Base-by-base conservation (phyloP, 2,797 vertebrate species). In the Sebastes umbrosus region DNA sequence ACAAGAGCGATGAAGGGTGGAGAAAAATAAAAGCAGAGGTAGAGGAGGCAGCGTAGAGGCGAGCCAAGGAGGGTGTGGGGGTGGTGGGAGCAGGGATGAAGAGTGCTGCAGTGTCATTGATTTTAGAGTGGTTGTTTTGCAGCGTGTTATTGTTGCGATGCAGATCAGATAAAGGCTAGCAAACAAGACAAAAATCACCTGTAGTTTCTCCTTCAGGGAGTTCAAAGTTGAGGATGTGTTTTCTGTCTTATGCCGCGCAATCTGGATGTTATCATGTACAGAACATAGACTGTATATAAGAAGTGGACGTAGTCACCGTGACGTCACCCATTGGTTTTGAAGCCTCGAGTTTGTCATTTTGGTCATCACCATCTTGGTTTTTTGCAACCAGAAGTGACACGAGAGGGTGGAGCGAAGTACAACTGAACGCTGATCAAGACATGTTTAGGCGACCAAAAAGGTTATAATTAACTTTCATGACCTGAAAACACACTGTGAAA, bases 21-120 rank as follows among this genome's bases (percentile, higher is more conserved):
- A 74, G 70, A 43, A 79, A 80, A 84, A 84, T 78, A 34, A 67
- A 39, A 69, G 57, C 34, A 60, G 66, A 64, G 25, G 32, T 62
- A 77, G 60, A 83, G 69, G 63, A 73, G 74, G 58, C 58, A 8
- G 59, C 5, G 6, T 27, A 2, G 50, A 63, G 55, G 52, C 27
- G 12, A 73, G 83, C 39, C 18, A 16, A 46, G 57, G 73, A 75
- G 77, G n/a, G 34, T 79, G n/a, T 9, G 75, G 31, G 55, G 13
- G 73, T 69, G 75, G 59, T 20, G 74, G 57, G 65, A 43, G 81
- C 27, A 29, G 65, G 54, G 85, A 79, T 57, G 74, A 70, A 67
- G 80, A 80, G 68, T 87, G 86, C 91, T 92, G 91, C 91, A 90
- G 84, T 84, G 82, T 70, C 89, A 93, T 91, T 92, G 93, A 94